A percentile compares a stretch with the other conserved stretches of the same genome.
phyloP scores from a whole-genome alignment of 1,140 invertebrate species.

The Hyles euphorbiae region DNA sequence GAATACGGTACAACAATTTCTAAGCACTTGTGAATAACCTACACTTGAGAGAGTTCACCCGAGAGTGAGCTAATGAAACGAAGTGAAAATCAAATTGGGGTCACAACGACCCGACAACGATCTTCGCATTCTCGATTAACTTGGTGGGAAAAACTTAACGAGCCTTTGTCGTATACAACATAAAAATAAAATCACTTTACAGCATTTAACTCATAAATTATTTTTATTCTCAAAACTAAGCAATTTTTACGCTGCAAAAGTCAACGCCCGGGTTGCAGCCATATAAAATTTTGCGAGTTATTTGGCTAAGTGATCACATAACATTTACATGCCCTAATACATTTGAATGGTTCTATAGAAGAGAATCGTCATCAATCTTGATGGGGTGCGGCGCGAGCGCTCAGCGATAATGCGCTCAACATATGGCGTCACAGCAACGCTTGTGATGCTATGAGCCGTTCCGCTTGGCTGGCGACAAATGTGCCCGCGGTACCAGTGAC shows the following conservation, averaged over 20 bases:
- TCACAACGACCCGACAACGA: slow-evolving; percentile 38
- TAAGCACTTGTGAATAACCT: neutral
- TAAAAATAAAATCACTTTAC: no score
- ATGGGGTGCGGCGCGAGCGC: slow-evolving; percentile 41
- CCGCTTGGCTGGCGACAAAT: slow-evolving; percentile 44
- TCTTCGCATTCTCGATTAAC: slow-evolving; percentile 28
- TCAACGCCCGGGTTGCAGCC: neutral
- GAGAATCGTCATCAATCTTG: slow-evolving; percentile 64
- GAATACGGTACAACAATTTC: no score
- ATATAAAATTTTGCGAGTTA: slow-evolving; percentile 44
- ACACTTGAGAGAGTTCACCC: slow-evolving; percentile 20
- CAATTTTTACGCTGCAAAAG: neutral
- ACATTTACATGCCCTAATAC: slow-evolving; percentile 71
- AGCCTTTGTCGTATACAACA: slow-evolving; percentile 24
- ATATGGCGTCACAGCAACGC: slow-evolving; percentile 60
- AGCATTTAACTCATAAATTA: no score
- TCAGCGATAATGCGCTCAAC: slow-evolving; percentile 58
- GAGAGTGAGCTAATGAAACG: slow-evolving; percentile 32
- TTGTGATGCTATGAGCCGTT: slow-evolving; percentile 30
- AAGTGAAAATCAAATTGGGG: slow-evolving; percentile 38
- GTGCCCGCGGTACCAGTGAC: slow-evolving; percentile 39
- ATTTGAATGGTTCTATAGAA: slow-evolving; percentile 47
- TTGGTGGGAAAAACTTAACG: slow-evolving; percentile 35
- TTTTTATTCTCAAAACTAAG: no score
- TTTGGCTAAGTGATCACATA: slow-evolving; percentile 63